Evolutionary conservation across 2,888 invertebrate genomes (phyloP), one percentile per base, ranked within the genome.

Genomic region (Ophion obscuratus): DNA sequence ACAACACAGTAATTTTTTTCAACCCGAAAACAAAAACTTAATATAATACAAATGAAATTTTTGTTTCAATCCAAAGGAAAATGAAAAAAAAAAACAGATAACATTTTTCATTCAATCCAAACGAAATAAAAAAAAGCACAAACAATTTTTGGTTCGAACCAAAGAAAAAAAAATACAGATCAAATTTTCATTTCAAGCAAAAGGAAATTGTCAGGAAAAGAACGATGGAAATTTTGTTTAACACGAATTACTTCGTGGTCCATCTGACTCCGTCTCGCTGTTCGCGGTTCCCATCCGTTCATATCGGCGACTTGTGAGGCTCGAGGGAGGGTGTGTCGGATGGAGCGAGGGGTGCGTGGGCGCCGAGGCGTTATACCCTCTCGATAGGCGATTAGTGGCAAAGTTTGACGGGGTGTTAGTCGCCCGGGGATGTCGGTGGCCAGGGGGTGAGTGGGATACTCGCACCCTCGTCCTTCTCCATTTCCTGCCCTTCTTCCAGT

Each of bases 321-420:
- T 27, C 14, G 68, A 27, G 20, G 27, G 9, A 20, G 40, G 53
- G 61, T 73, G n/a, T 11, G 64, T 20, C 68, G 57, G 79, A 81
- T 64, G 57, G 27, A 47, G 70, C 20, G 24, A 57, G 24, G 27
- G 73, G 31, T 40, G 64, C 24, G 27, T 47, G 75, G 62, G 74
- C 70, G 76, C 67, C 20, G 81, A 85, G 80, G 83, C 82, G 82
- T 83, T 87, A 85, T 85, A 85, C 82, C 75, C 78, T 82, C 87
- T 78, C 85, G 85, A 87, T 87, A 85, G 83, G 67, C 86, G 87
- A 85, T 88, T 85, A 86, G 82, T 84, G 79, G 77, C 79, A 87
- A 86, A 86, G 79, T 83, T 85, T 85, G 84, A 70, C 68, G 83
- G 78, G 86, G 80, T 81, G 83, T 87, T 73, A 81, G 86, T 80